phyloP scores from a whole-genome alignment of 1,140 invertebrate species.

The Drosophila seguyi region DNA sequence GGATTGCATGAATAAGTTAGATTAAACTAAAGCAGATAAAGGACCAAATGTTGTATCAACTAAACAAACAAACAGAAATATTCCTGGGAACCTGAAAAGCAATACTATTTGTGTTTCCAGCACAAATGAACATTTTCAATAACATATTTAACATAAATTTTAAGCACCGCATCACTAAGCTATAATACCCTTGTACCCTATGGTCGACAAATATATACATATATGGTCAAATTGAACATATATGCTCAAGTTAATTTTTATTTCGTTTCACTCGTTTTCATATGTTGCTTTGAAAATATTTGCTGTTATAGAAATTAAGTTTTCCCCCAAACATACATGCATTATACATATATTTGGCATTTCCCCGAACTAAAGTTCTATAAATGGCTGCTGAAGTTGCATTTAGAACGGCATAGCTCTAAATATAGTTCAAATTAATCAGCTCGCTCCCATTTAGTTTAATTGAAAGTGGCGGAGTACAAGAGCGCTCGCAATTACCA shows the following conservation, averaged over 20 bases:
- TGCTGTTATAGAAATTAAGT: background rate
- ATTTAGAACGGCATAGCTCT: slow-evolving; percentile 26
- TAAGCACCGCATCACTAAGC: background rate
- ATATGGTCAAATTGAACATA: background rate
- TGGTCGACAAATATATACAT: background rate
- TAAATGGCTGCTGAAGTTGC: slow-evolving; percentile 15
- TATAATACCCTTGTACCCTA: background rate
- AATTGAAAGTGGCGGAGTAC: slow-evolving; percentile 56
- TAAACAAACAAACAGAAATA: too few relatives aligned
- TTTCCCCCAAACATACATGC: background rate
- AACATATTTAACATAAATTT: background rate
- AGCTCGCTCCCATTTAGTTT: slow-evolving; percentile 51
- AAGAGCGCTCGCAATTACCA: slow-evolving; percentile 45
- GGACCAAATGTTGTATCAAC: background rate
- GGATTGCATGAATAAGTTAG: too few relatives aligned
- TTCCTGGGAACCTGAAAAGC: too few relatives aligned
- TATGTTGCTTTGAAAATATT: background rate
- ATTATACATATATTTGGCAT: slow-evolving; percentile 2
- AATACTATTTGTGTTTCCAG: too few relatives aligned
- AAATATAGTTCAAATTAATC: slow-evolving; percentile 61
- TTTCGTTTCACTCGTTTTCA: too few relatives aligned
- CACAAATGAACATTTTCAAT: too few relatives aligned
- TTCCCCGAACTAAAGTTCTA: background rate
- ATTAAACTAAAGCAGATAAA: too few relatives aligned
- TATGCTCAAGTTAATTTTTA: background rate